A percentile compares a stretch with the other conserved stretches of the same genome.
phyloP scores from a whole-genome alignment of 1,140 invertebrate genomes.

The Phortica variegata region DNA sequence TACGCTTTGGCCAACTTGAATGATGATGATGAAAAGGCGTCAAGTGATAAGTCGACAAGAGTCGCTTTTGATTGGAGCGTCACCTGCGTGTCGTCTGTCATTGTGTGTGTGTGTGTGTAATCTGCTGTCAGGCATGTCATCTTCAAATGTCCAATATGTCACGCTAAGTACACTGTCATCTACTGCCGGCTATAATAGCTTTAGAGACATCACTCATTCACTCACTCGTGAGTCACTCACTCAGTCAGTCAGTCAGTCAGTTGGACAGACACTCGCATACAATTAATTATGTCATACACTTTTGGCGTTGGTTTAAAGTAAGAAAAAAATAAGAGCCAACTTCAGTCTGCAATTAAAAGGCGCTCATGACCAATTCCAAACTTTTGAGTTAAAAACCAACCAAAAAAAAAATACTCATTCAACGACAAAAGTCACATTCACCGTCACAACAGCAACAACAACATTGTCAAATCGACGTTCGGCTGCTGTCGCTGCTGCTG shows the following conservation, averaged over 20 bases:
- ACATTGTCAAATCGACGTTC: constrained; percentile 9
- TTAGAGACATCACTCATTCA: too few species aligned
- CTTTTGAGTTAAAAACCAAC: not conserved
- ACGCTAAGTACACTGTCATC: constrained; percentile 42
- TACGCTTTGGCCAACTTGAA: too few species aligned
- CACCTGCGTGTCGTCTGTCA: not conserved
- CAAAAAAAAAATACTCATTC: not conserved
- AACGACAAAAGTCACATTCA: not conserved
- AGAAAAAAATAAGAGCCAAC: constrained; percentile 18
- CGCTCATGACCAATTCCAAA: constrained; percentile 44
- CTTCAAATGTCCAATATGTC: constrained; percentile 50
- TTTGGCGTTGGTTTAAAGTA: too few species aligned
- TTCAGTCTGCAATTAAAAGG: constrained; percentile 51
- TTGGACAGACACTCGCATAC: constrained; percentile 19
- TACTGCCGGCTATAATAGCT: too few species aligned
- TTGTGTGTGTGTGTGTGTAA: too few species aligned
- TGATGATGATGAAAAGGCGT: too few species aligned
- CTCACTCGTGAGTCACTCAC: not conserved
- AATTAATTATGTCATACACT: constrained; percentile 57
- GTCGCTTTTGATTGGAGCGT: constrained; percentile 30
- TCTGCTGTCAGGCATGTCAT: constrained; percentile 36
- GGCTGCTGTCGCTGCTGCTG: constrained; percentile 11
- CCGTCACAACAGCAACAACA: constrained; percentile 7
- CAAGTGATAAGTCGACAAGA: too few species aligned
- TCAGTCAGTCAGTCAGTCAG: not conserved